phyloP scores from a whole-genome alignment of 1,140 invertebrate species.

The Nylanderia fulva region DNA sequence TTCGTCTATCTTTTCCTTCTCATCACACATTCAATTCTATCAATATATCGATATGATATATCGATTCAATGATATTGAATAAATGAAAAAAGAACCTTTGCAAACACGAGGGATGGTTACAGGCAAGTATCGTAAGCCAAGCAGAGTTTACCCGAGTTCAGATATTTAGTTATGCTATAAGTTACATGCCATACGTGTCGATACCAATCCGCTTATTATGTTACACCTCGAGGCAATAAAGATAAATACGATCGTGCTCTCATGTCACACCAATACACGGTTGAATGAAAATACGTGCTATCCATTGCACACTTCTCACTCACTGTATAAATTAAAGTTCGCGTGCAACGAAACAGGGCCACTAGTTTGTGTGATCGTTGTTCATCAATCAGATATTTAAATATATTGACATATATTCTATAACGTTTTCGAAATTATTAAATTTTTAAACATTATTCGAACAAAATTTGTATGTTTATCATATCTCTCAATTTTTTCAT shows the following conservation, averaged over 20 bases:
- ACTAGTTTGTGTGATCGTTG: background rate
- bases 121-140: background rate
- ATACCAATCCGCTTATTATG: constrained; percentile 70
- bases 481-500: too few relatives aligned
- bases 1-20: too few relatives aligned
- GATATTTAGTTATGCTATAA: constrained; percentile 46
- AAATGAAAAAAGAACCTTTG: background rate
- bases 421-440: too few relatives aligned
- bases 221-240: constrained; percentile 56
- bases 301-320: background rate
- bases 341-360: background rate
- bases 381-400: too few relatives aligned
- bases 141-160: constrained; percentile 68
- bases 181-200: constrained; percentile 54
- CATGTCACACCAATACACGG: background rate
- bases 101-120: background rate
- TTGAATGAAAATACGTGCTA: background rate
- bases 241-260: constrained; percentile 50
- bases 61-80: too few relatives aligned
- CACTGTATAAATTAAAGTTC: background rate
- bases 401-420: too few relatives aligned
- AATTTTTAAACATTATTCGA: too few relatives aligned
- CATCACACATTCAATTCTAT: too few relatives aligned
- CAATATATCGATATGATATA: too few relatives aligned
- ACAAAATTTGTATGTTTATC: too few relatives aligned